Percentiles rank a stretch among this genome's conserved stretches.
Conservation (phyloP, 2,888 invertebrate genomes). For the Reticulitermes lucifugus region DNA sequence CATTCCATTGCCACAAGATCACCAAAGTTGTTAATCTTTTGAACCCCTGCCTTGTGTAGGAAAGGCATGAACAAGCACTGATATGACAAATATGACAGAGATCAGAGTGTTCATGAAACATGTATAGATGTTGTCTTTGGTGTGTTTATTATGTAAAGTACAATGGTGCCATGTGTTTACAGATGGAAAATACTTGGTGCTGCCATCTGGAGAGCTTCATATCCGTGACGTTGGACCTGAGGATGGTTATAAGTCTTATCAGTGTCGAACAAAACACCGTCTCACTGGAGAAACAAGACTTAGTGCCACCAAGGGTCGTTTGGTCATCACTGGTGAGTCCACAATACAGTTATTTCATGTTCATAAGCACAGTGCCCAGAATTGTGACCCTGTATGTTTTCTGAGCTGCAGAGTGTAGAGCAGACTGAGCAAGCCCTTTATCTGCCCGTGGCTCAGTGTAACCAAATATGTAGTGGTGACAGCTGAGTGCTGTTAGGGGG, state of each 20-base stretch:
- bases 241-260: conserved; percentile 94
- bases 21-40: too few relatives aligned
- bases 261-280: conserved; percentile 93
- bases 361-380: conserved; percentile 15
- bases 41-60: too few relatives aligned
- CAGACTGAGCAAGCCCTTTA: too few relatives aligned
- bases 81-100: too few relatives aligned
- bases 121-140: too few relatives aligned
- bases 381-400: neutral
- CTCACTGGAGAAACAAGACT: conserved; percentile 92
- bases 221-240: conserved; percentile 95
- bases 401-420: neutral
- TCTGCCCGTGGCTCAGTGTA: neutral
- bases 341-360: neutral
- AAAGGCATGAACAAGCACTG: too few relatives aligned
- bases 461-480: too few relatives aligned
- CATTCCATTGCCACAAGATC: too few relatives aligned
- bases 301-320: conserved; percentile 92
- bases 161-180: conserved; percentile 55
- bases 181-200: conserved; percentile 96
- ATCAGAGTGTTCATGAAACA: too few relatives aligned
- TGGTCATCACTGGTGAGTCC: conserved; percentile 94
- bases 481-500: too few relatives aligned
- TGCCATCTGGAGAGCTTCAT: conserved; percentile 95
- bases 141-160: neutral